Evolutionary conservation across 2,888 invertebrate genomes (phyloP).

Genomic region (Tenthredo distinguenda): DNA sequence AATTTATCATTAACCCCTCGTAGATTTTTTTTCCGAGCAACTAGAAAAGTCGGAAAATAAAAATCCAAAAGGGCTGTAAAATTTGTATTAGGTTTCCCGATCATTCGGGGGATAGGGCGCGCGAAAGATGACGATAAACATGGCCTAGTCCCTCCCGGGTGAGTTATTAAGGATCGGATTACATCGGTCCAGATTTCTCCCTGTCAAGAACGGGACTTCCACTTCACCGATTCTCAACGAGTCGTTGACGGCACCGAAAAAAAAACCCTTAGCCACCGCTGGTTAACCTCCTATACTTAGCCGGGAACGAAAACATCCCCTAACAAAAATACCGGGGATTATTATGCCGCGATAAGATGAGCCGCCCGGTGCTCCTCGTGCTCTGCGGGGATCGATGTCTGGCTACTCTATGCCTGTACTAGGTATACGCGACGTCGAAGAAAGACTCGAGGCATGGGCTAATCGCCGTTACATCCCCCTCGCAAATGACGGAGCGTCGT

Average conservation of each 20-base stretch:
- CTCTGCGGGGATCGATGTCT: conserved; percentile 41
- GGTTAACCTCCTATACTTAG: conserved; percentile 43
- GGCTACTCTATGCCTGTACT: not conserved
- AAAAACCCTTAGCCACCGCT: conserved; percentile 22
- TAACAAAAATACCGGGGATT: conserved; percentile 13
- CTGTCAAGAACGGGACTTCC: conserved; percentile 69
- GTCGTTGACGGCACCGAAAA: conserved; percentile 62
- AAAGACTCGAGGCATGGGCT: not conserved
- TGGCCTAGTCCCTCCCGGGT: conserved; percentile 37
- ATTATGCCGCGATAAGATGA: conserved; percentile 32
- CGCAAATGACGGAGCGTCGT: conserved; percentile 43
- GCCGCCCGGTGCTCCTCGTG: not conserved
- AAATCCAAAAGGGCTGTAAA: not conserved
- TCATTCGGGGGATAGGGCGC: not conserved
- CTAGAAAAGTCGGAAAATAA: too few relatives aligned
- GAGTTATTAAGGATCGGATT: conserved; percentile 65
- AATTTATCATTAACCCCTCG: not conserved
- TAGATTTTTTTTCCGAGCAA: not conserved
- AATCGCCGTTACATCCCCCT: not conserved
- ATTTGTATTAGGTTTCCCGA: conserved; percentile 11
- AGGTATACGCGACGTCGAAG: not conserved
- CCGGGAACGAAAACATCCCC: conserved; percentile 14
- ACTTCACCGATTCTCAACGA: conserved; percentile 72
- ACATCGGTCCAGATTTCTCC: conserved; percentile 56
- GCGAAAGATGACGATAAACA: conserved; percentile 49